These are phyloP conservation scores for Ia io DNA, from an alignment of 2,113 vertebrate species.

Conservation along the genomic window DNA sequence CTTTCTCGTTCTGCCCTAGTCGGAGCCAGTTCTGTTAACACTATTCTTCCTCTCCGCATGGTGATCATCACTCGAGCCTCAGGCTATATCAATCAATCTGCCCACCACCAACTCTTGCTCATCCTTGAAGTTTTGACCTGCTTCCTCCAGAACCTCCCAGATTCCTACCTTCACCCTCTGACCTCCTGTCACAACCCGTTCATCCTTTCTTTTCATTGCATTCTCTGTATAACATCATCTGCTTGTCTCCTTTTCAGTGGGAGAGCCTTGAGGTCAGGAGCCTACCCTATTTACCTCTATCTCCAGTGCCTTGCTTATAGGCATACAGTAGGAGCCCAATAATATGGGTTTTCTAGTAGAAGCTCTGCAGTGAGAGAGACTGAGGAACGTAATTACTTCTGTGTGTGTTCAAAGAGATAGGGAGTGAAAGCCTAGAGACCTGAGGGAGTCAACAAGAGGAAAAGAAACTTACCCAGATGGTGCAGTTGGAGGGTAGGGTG, in stretches of 20 bases:
- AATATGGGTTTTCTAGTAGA: not conserved
- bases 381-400: not conserved
- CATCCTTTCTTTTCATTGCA: not conserved
- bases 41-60: not conserved
- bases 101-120: not conserved
- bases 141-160: not conserved
- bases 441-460: not conserved
- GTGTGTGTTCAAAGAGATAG: not conserved
- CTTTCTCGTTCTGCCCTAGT: not conserved
- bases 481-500: not conserved
- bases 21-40: not conserved
- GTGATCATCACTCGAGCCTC: not conserved
- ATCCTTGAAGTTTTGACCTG: not conserved
- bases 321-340: not conserved
- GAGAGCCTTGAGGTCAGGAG: not conserved
- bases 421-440: not conserved
- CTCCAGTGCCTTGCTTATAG: not conserved
- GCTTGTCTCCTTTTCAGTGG: not conserved
- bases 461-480: not conserved
- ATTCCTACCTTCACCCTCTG: not conserved
- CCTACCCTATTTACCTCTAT: not conserved
- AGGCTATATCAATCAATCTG: not conserved
- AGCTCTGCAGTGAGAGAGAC: not conserved
- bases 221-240: not conserved
- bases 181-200: not conserved